Percentiles rank a stretch among this genome's conserved stretches.
phyloP scores from a whole-genome alignment of 2,113 vertebrate species.

The Cygnus buccinator region DNA sequence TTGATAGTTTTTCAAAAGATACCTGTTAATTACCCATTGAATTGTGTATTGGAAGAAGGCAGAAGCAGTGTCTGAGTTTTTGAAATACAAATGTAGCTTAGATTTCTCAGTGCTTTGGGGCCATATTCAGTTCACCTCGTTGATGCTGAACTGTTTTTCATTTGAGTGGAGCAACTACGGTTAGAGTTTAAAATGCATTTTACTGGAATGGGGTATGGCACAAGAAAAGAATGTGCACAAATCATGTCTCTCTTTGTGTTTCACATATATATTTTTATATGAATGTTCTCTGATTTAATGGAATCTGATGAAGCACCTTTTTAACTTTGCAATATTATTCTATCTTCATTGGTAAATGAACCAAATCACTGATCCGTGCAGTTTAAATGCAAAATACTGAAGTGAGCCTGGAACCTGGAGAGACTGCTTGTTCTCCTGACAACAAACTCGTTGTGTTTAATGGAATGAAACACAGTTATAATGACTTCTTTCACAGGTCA shows the following conservation, averaged over 20 bases:
- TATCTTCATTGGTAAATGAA: constrained; percentile 83
- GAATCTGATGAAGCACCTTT: constrained; percentile 80
- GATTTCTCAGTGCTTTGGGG: neutral
- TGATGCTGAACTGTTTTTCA: neutral
- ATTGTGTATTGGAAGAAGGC: neutral
- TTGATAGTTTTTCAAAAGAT: neutral
- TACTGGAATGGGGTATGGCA: neutral
- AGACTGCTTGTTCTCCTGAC: constrained; percentile 79
- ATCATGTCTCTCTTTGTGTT: constrained; percentile 7
- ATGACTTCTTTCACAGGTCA: constrained; percentile 83
- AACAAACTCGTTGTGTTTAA: constrained; percentile 84
- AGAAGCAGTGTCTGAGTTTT: neutral
- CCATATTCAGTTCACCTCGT: neutral
- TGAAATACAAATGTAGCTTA: neutral
- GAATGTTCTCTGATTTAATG: constrained; percentile 73
- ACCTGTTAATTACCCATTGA: neutral
- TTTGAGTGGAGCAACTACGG: fast-evolving
- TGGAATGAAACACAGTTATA: constrained; percentile 83
- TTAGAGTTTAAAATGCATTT: neutral
- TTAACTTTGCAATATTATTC: constrained; percentile 81
- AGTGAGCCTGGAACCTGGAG: constrained; percentile 75
- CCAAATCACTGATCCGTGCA: constrained; percentile 77
- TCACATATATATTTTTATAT: constrained; percentile 18
- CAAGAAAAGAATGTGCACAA: neutral
- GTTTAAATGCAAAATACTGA: constrained; percentile 81